phyloP scores from a whole-genome alignment of 2,113 vertebrate genomes.

The Puffinus mauretanicus region DNA sequence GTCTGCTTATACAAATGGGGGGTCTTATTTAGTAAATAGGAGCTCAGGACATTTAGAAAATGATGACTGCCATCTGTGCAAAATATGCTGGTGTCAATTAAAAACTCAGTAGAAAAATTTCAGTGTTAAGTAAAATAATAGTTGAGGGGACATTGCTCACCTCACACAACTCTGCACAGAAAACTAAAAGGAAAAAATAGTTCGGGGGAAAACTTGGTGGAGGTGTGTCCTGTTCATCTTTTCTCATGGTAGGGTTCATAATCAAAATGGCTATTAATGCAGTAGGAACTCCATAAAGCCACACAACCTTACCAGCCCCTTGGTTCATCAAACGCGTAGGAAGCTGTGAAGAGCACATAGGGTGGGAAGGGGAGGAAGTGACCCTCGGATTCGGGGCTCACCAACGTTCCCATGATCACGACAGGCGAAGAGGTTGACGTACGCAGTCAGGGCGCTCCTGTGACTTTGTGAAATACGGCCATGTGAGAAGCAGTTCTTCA shows the following conservation, averaged over 20 bases:
- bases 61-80: background rate
- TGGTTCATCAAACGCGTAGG: background rate
- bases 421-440: background rate
- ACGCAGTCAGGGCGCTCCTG: accelerated
- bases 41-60: background rate
- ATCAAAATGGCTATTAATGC: background rate
- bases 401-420: accelerated
- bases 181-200: background rate
- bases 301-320: background rate
- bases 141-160: background rate
- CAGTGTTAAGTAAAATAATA: background rate
- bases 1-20: background rate
- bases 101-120: background rate
- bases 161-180: background rate
- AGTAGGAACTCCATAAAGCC: background rate
- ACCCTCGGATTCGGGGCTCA: background rate
- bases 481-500: background rate
- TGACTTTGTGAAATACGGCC: background rate
- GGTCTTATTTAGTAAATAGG: background rate
- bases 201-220: accelerated
- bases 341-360: background rate
- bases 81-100: background rate
- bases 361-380: background rate
- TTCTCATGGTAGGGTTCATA: background rate
- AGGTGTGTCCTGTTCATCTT: background rate